A percentile compares a stretch with the other conserved stretches of the same genome.
These are phyloP conservation scores for Conistra vaccinii DNA, from an alignment of 2,888 invertebrate genomes.

Conservation along the genomic window DNA sequence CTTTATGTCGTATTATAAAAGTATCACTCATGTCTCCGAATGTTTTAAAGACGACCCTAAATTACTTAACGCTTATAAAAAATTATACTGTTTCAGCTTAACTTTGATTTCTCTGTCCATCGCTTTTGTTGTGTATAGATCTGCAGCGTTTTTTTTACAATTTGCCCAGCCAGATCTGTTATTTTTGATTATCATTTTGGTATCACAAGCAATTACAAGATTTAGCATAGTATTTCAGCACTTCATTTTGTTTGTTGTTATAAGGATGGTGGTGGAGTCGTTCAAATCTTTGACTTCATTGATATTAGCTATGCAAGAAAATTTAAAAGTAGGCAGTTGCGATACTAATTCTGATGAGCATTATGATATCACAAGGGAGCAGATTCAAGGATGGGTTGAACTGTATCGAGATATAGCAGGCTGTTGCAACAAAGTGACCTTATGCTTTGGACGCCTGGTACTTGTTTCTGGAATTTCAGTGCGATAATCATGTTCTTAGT, in stretches of 20 bases:
- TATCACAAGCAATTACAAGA: background rate
- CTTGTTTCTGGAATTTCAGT: background rate
- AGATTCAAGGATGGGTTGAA: background rate
- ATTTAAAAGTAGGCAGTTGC: background rate
- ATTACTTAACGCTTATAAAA: background rate
- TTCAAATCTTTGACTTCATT: background rate
- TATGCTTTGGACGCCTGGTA: background rate
- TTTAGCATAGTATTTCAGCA: background rate
- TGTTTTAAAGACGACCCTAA: background rate
- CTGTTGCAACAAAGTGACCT: background rate
- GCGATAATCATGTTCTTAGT: background rate
- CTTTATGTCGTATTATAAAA: slow-evolving; percentile 12
- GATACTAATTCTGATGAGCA: background rate
- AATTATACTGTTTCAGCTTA: background rate
- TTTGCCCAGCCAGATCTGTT: background rate
- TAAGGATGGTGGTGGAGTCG: background rate
- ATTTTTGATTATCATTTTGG: background rate
- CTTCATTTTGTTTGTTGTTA: background rate
- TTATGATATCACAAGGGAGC: background rate
- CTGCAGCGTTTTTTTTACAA: background rate
- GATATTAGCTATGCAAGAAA: background rate
- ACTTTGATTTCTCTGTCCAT: background rate
- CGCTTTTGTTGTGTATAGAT: background rate
- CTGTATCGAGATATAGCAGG: background rate
- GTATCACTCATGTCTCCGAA: background rate